Percentiles rank a stretch among this genome's conserved stretches.
Evolutionary conservation across 2,888 invertebrate genomes (phyloP).

Genomic region (Philereme transversata): DNA sequence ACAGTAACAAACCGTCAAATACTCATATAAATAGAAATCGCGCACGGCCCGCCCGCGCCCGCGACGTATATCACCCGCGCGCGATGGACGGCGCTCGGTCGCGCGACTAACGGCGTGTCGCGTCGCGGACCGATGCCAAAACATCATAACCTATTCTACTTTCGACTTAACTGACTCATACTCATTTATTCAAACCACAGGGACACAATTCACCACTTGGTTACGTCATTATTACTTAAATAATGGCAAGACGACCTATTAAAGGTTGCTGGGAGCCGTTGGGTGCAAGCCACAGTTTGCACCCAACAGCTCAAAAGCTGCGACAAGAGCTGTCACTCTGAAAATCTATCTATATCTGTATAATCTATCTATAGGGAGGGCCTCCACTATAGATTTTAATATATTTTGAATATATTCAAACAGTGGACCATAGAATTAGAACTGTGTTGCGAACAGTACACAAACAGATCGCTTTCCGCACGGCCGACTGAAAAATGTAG

Average conservation of each 20-base stretch:
- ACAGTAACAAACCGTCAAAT: constrained; percentile 19
- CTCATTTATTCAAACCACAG: too few relatives aligned
- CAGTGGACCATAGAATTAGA: not conserved
- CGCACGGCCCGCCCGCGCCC: constrained; percentile 22
- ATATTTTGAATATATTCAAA: too few relatives aligned
- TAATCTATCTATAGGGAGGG: too few relatives aligned
- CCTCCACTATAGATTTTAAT: too few relatives aligned
- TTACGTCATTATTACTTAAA: too few relatives aligned
- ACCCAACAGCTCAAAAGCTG: too few relatives aligned
- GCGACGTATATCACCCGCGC: constrained; percentile 45
- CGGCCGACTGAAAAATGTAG: constrained; percentile 47
- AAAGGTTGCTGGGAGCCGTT: too few relatives aligned
- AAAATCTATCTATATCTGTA: too few relatives aligned
- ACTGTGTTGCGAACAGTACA: constrained; percentile 34
- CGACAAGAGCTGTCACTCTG: not conserved
- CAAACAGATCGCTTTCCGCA: constrained; percentile 46
- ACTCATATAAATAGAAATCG: constrained; percentile 10
- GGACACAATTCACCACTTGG: too few relatives aligned
- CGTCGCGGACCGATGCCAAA: constrained; percentile 33
- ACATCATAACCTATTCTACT: constrained; percentile 3
- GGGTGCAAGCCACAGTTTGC: not conserved
- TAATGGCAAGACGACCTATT: too few relatives aligned
- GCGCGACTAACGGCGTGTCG: constrained; percentile 45
- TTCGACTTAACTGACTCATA: too few relatives aligned
- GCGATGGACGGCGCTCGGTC: constrained; percentile 51